phyloP scores from a whole-genome alignment of 2,113 vertebrate genomes.

The Hippocampus abdominalis region DNA sequence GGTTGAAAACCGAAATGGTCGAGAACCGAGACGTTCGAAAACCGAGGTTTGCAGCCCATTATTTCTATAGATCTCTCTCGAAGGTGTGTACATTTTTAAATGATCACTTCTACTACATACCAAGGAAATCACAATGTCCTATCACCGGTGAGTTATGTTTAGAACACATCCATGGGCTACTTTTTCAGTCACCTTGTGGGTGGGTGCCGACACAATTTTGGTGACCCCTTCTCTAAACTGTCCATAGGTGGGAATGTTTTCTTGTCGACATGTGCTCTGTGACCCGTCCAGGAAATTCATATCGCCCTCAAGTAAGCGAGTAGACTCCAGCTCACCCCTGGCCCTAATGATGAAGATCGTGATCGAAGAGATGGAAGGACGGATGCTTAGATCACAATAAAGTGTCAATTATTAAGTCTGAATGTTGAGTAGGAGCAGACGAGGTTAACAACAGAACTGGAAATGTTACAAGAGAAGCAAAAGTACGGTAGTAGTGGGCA shows the following conservation, averaged over 20 bases:
- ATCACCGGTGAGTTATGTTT: not conserved
- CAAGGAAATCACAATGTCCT: too few species aligned
- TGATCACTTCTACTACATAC: too few species aligned
- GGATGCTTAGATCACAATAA: not conserved
- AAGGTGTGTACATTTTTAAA: too few species aligned
- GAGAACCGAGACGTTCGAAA: too few species aligned
- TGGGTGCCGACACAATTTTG: not conserved
- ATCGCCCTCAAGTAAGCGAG: not conserved
- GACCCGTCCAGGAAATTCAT: not conserved
- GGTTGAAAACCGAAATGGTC: too few species aligned
- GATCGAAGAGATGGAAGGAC: not conserved
- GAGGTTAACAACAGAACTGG: too few species aligned
- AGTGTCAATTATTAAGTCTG: not conserved
- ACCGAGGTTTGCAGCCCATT: too few species aligned
- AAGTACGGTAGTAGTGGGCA: not conserved
- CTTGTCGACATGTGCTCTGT: not conserved
- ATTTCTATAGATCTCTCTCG: too few species aligned
- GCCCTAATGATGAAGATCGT: too few species aligned
- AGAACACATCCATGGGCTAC: not conserved
- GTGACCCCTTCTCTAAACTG: not conserved
- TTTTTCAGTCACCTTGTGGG: not conserved
- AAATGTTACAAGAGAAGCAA: not conserved
- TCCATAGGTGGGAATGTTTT: not conserved
- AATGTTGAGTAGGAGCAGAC: not conserved
- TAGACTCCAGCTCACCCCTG: not conserved